Evolutionary conservation across 1,140 invertebrate species (phyloP).

Genomic region (Zaprionus capensis): DNA sequence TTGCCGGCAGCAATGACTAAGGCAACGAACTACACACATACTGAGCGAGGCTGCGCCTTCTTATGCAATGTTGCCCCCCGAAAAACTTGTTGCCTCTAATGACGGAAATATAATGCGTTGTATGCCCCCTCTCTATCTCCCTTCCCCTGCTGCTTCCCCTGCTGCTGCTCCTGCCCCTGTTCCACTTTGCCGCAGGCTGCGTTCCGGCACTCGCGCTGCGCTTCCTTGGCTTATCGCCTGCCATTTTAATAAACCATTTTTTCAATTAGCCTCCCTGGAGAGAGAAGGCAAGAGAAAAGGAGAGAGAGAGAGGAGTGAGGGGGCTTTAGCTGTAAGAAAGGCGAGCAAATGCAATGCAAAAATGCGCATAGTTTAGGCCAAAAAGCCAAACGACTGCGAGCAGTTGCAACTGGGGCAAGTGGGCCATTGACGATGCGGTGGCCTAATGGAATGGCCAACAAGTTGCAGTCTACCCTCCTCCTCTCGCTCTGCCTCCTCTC

Average conservation of each 20-base stretch:
- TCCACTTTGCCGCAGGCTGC: not conserved
- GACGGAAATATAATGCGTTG: slow-evolving; percentile 75
- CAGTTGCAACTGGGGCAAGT: slow-evolving; percentile 51
- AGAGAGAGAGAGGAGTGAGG: not conserved
- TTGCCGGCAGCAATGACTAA: slow-evolving; percentile 28
- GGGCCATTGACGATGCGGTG: slow-evolving; percentile 48
- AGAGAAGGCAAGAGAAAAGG: slow-evolving; percentile 16
- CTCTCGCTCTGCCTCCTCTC: not conserved
- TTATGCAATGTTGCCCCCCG: slow-evolving; percentile 12
- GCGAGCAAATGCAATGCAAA: slow-evolving; percentile 48
- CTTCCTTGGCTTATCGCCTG: slow-evolving; percentile 45
- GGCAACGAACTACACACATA: not conserved
- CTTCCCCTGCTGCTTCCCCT: not conserved
- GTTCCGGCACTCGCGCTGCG: slow-evolving; percentile 1
- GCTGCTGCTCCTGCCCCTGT: no score
- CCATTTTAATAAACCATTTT: slow-evolving; percentile 77
- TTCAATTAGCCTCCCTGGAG: slow-evolving; percentile 65
- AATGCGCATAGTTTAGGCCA: slow-evolving; percentile 52
- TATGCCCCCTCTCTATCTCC: not conserved
- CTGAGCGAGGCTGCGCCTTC: not conserved
- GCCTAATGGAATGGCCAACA: slow-evolving; percentile 54
- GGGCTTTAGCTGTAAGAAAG: slow-evolving; percentile 13
- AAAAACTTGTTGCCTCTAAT: slow-evolving; percentile 69
- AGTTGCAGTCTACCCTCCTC: slow-evolving; percentile 15
- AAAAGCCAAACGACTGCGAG: slow-evolving; percentile 36